Percentiles rank a stretch among this genome's conserved stretches.
Conservation (phyloP, 2,888 invertebrate genomes). For the Macrosiphum euphorbiae region DNA sequence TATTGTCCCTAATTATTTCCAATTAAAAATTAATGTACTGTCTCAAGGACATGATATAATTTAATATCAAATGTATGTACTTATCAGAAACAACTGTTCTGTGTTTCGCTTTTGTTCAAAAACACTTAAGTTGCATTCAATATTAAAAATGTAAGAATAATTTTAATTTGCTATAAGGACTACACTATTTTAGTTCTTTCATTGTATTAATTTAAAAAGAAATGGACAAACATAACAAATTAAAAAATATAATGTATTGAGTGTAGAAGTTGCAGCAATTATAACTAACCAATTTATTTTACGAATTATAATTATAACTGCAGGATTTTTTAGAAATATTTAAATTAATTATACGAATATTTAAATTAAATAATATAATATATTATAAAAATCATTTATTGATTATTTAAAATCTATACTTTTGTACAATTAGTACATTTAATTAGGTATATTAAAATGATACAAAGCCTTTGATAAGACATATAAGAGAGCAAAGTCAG, state of each 20-base stretch:
- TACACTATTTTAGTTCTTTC: neutral
- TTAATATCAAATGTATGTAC: neutral
- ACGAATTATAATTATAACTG: neutral
- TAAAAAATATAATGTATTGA: neutral
- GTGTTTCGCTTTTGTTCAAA: neutral
- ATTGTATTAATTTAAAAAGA: neutral
- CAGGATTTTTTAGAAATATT: neutral
- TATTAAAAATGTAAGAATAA: neutral
- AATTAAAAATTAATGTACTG: slow-evolving; percentile 22
- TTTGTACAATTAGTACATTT: neutral
- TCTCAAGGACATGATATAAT: slow-evolving; percentile 5
- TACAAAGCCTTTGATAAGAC: neutral
- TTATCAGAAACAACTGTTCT: neutral
- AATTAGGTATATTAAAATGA: neutral
- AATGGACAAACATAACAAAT: neutral
- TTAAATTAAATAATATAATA: neutral
- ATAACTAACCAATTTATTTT: neutral
- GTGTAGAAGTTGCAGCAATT: neutral
- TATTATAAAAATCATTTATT: neutral
- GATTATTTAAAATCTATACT: neutral
- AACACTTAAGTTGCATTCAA: neutral
- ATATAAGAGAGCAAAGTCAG: neutral
- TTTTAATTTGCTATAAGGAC: neutral
- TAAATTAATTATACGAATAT: neutral
- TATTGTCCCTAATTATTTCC: slow-evolving; percentile 28